These are phyloP conservation scores for Hemicordylus capensis DNA, from an alignment of 2,113 vertebrate species.

Conservation along the genomic window DNA sequence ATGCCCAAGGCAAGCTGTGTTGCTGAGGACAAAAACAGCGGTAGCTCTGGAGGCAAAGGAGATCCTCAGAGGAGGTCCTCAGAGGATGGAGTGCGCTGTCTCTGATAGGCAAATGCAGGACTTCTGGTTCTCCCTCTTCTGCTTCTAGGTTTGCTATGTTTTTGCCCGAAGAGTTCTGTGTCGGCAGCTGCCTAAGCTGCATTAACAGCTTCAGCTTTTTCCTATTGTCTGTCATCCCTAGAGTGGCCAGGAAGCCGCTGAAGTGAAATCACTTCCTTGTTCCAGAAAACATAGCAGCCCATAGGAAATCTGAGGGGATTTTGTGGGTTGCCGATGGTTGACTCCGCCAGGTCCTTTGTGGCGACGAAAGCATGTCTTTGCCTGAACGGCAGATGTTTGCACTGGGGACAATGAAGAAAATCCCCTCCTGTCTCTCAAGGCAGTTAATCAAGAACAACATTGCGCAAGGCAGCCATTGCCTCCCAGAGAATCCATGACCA, in stretches of 20 bases:
- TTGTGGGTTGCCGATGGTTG: neutral
- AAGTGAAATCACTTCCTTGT: constrained; percentile 1
- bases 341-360: neutral
- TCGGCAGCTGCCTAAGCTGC: constrained; percentile 1
- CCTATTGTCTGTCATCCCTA: neutral
- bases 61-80: too few species aligned
- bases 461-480: too few species aligned
- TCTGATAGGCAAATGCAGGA: neutral
- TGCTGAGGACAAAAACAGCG: neutral
- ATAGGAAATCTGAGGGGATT: neutral
- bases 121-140: neutral
- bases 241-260: neutral
- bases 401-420: too few species aligned
- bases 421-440: too few species aligned
- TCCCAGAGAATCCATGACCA: too few species aligned
- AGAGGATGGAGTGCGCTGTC: too few species aligned
- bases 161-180: constrained; percentile 20
- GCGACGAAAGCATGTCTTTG: too few species aligned
- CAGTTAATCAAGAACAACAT: too few species aligned
- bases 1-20: neutral
- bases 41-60: neutral
- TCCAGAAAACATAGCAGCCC: neutral
- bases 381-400: too few species aligned
- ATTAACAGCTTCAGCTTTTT: neutral
- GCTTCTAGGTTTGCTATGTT: neutral